Conservation (phyloP, 2,113 vertebrate genomes). For the Python bivittatus region DNA sequence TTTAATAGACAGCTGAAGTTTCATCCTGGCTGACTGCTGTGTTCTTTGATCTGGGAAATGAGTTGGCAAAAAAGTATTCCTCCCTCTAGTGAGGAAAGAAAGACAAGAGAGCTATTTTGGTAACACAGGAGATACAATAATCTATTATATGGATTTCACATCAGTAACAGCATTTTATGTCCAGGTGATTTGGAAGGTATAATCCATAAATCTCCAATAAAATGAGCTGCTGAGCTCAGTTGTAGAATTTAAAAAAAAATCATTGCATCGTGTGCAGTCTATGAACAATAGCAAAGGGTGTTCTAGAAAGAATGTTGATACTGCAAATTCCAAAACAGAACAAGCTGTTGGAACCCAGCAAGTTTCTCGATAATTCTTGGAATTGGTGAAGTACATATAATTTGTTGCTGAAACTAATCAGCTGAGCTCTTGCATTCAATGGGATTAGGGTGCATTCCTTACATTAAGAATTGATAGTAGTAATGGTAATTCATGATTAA, state of each 20-base stretch:
- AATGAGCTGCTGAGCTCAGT: background rate
- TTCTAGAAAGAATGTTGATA: slow-evolving; percentile 7
- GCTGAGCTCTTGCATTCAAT: background rate
- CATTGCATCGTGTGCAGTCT: background rate
- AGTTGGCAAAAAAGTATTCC: slow-evolving; percentile 27
- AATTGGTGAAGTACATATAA: background rate
- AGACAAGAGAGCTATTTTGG: slow-evolving; percentile 1
- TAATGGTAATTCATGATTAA: background rate
- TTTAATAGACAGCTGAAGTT: slow-evolving; percentile 35
- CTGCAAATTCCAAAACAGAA: slow-evolving; percentile 26
- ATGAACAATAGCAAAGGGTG: background rate
- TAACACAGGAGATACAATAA: slow-evolving; percentile 25
- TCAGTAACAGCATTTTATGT: slow-evolving; percentile 4
- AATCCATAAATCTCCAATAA: slow-evolving; percentile 19
- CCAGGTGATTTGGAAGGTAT: background rate
- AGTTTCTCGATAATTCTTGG: slow-evolving; percentile 7
- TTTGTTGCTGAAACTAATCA: background rate
- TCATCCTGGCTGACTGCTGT: slow-evolving; percentile 3
- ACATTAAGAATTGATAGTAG: background rate
- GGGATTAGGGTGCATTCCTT: background rate
- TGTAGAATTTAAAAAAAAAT: background rate
- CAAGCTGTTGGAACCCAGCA: slow-evolving; percentile 6
- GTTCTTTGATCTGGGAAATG: slow-evolving; percentile 46
- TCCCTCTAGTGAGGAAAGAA: slow-evolving; percentile 30
- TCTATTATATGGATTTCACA: slow-evolving; percentile 36